Percentiles rank a stretch among this genome's conserved stretches.
phyloP scores from a whole-genome alignment of 1,140 invertebrate genomes.

The Drosophila athabasca region DNA sequence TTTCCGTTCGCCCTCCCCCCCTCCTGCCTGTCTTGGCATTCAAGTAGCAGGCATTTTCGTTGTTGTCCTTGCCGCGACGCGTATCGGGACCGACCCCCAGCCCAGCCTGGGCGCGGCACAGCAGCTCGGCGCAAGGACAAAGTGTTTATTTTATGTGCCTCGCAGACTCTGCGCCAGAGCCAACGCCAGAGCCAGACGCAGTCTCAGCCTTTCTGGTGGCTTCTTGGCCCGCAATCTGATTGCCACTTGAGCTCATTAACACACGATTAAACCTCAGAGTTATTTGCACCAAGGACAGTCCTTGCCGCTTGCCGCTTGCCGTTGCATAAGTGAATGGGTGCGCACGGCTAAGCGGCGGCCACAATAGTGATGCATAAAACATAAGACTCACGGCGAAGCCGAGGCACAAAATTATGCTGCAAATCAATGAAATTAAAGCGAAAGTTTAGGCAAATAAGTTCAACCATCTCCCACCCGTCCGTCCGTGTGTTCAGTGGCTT shows the following conservation, averaged over 20 bases:
- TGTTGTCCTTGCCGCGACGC: conserved; percentile 36
- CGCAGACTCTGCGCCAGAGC: conserved; percentile 38
- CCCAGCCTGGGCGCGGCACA: no score
- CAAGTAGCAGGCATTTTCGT: no score
- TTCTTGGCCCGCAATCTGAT: conserved; percentile 71
- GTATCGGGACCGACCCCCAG: not conserved
- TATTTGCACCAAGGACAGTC: conserved; percentile 61
- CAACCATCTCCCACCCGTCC: not conserved
- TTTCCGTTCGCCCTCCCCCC: not conserved
- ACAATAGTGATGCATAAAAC: conserved; percentile 56
- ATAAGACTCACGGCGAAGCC: conserved; percentile 23
- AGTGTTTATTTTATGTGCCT: conserved; percentile 71
- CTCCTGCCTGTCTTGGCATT: conserved; percentile 6
- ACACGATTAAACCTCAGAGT: conserved; percentile 75
- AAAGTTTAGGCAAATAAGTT: conserved; percentile 38
- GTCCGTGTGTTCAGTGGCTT: not conserved
- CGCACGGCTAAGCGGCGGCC: conserved; percentile 40
- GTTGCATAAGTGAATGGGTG: conserved; percentile 64
- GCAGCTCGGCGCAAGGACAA: conserved; percentile 54
- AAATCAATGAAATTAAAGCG: conserved; percentile 65
- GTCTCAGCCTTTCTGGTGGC: conserved; percentile 35
- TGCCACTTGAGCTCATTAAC: conserved; percentile 79
- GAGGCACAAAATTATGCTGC: conserved; percentile 21
- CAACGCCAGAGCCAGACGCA: conserved; percentile 9
- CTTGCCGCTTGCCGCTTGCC: not conserved